Percentiles rank a stretch among this genome's conserved stretches.
phyloP scores from a whole-genome alignment of 2,888 invertebrate genomes.

The Heliconius erato region DNA sequence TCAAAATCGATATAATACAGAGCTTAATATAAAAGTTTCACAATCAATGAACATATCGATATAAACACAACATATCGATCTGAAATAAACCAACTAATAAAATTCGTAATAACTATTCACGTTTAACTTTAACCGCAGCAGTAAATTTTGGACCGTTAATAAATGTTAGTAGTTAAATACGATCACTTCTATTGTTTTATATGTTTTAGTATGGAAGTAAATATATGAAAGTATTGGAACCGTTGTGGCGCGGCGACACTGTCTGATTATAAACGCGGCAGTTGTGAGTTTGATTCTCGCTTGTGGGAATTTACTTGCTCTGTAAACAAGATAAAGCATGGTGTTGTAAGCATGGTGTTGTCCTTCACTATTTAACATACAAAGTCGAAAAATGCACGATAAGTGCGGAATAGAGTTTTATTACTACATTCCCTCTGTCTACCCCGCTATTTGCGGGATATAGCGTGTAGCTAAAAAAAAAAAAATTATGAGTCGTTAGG shows the following conservation, averaged over 20 bases:
- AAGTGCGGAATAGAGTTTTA: background rate
- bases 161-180: conserved; percentile 24
- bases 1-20: background rate
- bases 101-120: conserved; percentile 59
- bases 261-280: too few relatives aligned
- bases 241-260: too few relatives aligned
- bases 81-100: conserved; percentile 57
- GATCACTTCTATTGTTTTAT: background rate
- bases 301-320: too few relatives aligned
- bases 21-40: background rate
- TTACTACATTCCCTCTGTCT: background rate
- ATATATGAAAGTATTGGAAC: background rate
- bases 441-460: background rate
- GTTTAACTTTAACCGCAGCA: conserved; percentile 56
- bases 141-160: conserved; percentile 61
- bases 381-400: background rate
- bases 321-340: too few relatives aligned
- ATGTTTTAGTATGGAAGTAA: background rate
- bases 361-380: background rate
- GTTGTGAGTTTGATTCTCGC: too few relatives aligned
- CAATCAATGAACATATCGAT: background rate
- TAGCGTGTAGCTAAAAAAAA: background rate
- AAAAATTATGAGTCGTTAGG: too few relatives aligned
- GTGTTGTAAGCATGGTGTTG: too few relatives aligned
- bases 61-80: conserved; percentile 46